Percentiles rank a stretch among this genome's conserved stretches.
Conservation (phyloP, 1,140 invertebrate species). For the Drosophila rufa region DNA sequence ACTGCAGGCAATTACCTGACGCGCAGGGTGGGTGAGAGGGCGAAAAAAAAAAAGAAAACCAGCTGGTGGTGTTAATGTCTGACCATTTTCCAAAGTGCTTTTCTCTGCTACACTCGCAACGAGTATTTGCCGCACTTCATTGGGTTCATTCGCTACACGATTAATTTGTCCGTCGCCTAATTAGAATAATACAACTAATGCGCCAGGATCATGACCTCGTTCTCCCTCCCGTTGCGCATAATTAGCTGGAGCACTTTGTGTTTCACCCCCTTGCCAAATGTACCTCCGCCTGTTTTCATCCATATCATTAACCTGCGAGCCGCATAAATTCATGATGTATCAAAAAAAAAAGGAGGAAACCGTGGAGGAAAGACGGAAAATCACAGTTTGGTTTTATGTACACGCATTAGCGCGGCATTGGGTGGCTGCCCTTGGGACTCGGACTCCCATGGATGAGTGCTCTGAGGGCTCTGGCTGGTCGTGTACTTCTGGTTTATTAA, state of each 20-base stretch:
- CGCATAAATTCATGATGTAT: constrained; percentile 69
- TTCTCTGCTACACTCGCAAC: constrained; percentile 23
- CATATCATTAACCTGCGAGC: constrained; percentile 76
- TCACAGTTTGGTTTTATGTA: constrained; percentile 77
- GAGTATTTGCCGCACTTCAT: constrained; percentile 45
- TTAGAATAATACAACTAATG: constrained; percentile 79
- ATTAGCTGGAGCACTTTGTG: constrained; percentile 52
- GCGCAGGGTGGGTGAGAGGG: too few species aligned
- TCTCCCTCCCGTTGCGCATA: constrained; percentile 54
- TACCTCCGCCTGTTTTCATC: constrained; percentile 1
- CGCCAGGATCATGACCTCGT: constrained; percentile 29
- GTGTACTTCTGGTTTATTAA: constrained; percentile 73
- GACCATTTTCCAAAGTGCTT: constrained; percentile 62
- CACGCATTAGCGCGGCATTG: constrained; percentile 48
- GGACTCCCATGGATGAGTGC: constrained; percentile 44
- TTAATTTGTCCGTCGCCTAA: constrained; percentile 74
- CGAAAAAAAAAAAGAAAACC: constrained; percentile 12
- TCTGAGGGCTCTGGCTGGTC: constrained; percentile 13
- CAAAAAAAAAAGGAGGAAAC: constrained; percentile 33
- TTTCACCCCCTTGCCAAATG: not conserved
- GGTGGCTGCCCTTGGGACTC: constrained; percentile 27
- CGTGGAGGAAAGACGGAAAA: constrained; percentile 38
- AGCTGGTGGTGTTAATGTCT: constrained; percentile 62
- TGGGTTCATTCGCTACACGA: constrained; percentile 55
- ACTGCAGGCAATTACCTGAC: constrained; percentile 49